Conservation (phyloP, 1,140 invertebrate species). For the Conus betulinus region DNA sequence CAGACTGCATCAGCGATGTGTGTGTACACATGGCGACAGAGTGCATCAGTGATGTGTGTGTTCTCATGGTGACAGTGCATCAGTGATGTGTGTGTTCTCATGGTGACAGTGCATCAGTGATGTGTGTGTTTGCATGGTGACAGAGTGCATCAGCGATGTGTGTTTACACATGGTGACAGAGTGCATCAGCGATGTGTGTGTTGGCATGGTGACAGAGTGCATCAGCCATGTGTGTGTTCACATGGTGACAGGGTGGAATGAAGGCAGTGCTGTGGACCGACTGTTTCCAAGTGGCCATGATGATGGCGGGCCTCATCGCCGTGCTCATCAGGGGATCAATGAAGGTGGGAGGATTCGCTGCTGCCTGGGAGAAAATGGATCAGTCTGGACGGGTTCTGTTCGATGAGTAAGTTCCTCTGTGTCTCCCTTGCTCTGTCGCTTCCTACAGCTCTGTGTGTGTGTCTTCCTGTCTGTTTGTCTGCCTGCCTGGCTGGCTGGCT, state of each 20-base stretch:
- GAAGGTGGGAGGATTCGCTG: constrained; percentile 82
- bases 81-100: too few species aligned
- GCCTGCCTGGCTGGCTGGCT: not conserved
- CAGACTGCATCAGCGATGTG: too few species aligned
- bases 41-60: too few species aligned
- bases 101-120: too few species aligned
- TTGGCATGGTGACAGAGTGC: not conserved
- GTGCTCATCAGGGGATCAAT: constrained; percentile 84
- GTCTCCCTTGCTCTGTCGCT: not conserved
- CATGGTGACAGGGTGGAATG: constrained; percentile 86
- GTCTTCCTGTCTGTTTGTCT: not conserved
- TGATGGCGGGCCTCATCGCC: constrained; percentile 88
- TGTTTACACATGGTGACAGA: too few species aligned
- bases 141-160: too few species aligned
- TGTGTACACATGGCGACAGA: too few species aligned
- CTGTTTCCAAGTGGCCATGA: constrained; percentile 90
- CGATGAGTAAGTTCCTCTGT: constrained; percentile 80
- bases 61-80: too few species aligned
- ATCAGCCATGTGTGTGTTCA: too few species aligned
- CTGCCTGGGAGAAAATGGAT: constrained; percentile 83
- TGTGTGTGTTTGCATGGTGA: too few species aligned
- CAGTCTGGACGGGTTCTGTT: constrained; percentile 85
- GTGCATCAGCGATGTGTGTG: not conserved
- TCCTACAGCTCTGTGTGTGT: not conserved
- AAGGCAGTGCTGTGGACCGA: constrained; percentile 94